phyloP scores from a whole-genome alignment of 1,140 invertebrate genomes.

The Sinella curviseta region DNA sequence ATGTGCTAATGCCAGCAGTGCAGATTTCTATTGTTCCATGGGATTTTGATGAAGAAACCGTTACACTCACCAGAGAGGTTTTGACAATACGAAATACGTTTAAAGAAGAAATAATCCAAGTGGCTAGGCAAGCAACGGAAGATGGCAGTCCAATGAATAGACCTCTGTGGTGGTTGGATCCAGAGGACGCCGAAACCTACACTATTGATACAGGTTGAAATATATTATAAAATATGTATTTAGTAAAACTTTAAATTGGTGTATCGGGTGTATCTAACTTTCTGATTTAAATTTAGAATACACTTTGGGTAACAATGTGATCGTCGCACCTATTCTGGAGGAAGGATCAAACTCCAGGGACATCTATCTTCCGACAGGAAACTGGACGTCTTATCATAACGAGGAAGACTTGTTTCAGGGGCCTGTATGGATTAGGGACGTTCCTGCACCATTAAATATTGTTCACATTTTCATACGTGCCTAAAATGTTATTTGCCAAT shows the following conservation, averaged over 20 bases:
- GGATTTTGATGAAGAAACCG: constrained; percentile 74
- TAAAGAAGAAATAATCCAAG: constrained; percentile 63
- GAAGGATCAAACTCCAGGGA: constrained; percentile 66
- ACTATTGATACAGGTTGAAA: constrained; percentile 53
- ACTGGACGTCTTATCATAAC: constrained; percentile 65
- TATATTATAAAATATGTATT: neutral
- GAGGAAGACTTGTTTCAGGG: constrained; percentile 60
- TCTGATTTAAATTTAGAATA: constrained; percentile 64
- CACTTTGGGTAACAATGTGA: constrained; percentile 73
- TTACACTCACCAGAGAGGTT: constrained; percentile 66
- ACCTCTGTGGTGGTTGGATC: constrained; percentile 82
- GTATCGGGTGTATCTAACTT: neutral
- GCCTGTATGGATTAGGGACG: constrained; percentile 65
- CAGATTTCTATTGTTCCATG: constrained; percentile 88
- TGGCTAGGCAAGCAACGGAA: constrained; percentile 62
- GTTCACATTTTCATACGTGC: constrained; percentile 64
- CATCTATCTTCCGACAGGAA: constrained; percentile 73
- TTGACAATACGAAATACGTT: constrained; percentile 68
- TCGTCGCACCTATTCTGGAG: constrained; percentile 79
- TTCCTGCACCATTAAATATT: constrained; percentile 65
- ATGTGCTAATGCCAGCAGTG: constrained; percentile 79
- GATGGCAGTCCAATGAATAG: constrained; percentile 74
- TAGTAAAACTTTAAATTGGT: neutral
- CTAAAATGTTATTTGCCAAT: neutral
- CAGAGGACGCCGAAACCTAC: constrained; percentile 55